Conservation (phyloP, 2,797 vertebrate genomes). For the Myotis daubentonii region DNA sequence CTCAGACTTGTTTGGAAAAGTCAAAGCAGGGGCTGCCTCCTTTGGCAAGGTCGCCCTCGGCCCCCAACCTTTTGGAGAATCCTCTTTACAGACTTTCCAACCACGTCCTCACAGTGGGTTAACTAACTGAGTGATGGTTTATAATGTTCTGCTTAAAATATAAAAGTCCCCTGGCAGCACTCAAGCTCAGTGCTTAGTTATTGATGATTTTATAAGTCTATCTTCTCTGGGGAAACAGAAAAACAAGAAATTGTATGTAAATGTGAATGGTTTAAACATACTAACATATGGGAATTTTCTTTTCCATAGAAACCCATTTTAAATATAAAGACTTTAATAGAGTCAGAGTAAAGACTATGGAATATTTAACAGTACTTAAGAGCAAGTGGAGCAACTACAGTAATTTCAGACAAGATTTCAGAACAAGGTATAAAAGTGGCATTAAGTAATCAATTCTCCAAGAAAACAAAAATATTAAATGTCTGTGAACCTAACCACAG, state of each 20-base stretch:
- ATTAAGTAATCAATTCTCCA: neutral
- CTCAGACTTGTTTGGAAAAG: too few relatives aligned
- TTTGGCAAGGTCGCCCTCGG: too few relatives aligned
- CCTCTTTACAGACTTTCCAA: too few relatives aligned
- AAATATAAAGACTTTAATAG: neutral
- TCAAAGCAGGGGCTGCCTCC: too few relatives aligned
- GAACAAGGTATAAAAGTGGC: neutral
- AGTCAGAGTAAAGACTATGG: neutral
- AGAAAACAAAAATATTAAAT: neutral
- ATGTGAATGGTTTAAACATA: neutral
- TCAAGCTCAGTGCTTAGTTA: neutral
- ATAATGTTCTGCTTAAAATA: neutral
- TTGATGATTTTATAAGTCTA: too few relatives aligned
- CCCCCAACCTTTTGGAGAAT: too few relatives aligned
- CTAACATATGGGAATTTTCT: neutral
- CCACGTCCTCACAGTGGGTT: neutral
- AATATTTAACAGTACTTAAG: neutral
- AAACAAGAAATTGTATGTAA: neutral
- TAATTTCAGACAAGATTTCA: slow-evolving; percentile 22
- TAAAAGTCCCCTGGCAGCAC: neutral
- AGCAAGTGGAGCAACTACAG: neutral
- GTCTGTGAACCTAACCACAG: neutral
- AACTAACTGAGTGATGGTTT: neutral
- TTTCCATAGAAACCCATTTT: neutral
- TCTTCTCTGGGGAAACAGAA: neutral